Conservation (phyloP, 2,797 vertebrate species). For the Mormyrus proboscirostris region DNA sequence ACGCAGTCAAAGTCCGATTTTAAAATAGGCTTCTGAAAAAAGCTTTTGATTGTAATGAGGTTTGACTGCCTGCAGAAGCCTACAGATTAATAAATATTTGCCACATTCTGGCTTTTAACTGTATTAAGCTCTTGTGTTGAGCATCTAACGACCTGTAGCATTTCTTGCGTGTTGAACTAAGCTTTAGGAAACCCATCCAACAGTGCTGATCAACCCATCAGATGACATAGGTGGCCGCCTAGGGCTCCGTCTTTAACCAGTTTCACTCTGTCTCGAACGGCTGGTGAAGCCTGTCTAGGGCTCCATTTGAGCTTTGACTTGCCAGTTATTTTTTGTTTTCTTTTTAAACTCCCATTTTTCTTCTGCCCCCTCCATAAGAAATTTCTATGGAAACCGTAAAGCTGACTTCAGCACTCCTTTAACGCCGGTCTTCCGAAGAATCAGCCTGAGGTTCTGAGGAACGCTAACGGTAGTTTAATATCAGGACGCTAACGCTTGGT, state of each 20-base stretch:
- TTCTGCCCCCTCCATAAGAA: not conserved
- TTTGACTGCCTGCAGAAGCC: not conserved
- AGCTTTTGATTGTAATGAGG: not conserved
- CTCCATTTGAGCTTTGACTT: not conserved
- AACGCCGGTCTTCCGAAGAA: not conserved
- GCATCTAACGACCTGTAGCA: not conserved
- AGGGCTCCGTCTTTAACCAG: not conserved
- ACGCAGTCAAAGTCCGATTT: not conserved
- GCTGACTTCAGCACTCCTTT: not conserved
- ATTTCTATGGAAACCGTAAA: not conserved
- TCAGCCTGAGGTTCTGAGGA: not conserved
- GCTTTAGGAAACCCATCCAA: not conserved
- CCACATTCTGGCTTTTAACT: not conserved
- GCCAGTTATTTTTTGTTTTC: not conserved
- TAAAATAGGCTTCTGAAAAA: not conserved
- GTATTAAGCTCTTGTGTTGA: not conserved
- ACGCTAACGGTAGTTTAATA: not conserved
- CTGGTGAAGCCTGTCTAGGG: not conserved
- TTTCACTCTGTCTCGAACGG: not conserved
- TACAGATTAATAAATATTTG: not conserved
- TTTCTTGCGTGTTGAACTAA: not conserved
- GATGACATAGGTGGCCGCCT: not conserved
- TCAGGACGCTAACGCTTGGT: not conserved
- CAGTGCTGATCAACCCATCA: not conserved
- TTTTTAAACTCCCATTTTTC: not conserved